Evolutionary conservation across 2,888 invertebrate genomes (phyloP), one percentile per base, ranked within the genome.

Genomic region (Chymomyza amoena): DNA sequence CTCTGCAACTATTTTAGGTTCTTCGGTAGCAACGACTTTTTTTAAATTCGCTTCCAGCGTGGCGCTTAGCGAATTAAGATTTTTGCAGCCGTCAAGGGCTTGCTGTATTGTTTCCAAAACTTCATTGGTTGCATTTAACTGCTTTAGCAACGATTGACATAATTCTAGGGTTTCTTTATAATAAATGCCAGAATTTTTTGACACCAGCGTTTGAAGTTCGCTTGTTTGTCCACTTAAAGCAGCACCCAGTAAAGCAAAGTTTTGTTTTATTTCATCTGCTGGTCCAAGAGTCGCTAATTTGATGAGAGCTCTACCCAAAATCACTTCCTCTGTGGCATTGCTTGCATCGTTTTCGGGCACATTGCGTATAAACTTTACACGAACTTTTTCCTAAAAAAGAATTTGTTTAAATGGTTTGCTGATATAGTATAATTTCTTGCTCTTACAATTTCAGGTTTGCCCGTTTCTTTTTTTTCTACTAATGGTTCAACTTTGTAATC

Each of bases 341-440:
- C 97, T 97, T 92, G 97, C 97, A 91, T 98, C 98, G 88, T 97
- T 96, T 92, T 98, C 98, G 92, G 95, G 95, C 90, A 95, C 95
- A 90, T 97, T 97, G 83, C 96, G 93, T 52, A 99, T 88, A 90
- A 93, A 98, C 69, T 93, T 93, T 0, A 98, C 95, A 79, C 97
- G 93, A 9, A 97, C 93, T 92, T 95, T 96, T 28, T 94, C 92
- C 92, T 94, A 66, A 10, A 69, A 71, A 74, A 69, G 32, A 32
- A 32, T 9, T 32, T 25, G 1, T 4, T 32, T 32, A 7, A 32
- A 7, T 32, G 32, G 32, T 0, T 32, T 32, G 9, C 9, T 7
- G 9, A 32, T 32, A 6, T 39, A 28, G 20, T 1, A n/a, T 25
- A 51, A n/a, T 20, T 89, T 15, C 88, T 79, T 76, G 71, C 75